phyloP scores from a whole-genome alignment of 2,113 vertebrate genomes.

The Vimba vimba region DNA sequence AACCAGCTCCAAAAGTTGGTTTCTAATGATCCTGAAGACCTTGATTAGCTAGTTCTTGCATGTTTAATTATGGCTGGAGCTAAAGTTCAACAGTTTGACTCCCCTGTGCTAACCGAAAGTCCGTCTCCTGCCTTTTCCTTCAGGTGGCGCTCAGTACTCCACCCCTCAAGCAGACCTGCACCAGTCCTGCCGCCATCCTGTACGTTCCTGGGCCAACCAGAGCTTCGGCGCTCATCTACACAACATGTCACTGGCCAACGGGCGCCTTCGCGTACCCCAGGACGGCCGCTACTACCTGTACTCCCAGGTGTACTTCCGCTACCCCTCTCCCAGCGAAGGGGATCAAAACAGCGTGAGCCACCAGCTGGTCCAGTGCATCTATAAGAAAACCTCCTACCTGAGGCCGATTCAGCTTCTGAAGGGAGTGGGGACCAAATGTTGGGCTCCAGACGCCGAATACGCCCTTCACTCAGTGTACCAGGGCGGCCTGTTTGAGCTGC shows the following conservation, averaged over 20 bases:
- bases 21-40: too few relatives aligned
- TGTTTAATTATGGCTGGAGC: too few relatives aligned
- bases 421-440: conserved; percentile 88
- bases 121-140: not conserved
- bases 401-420: conserved; percentile 86
- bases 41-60: too few relatives aligned
- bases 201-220: conserved; percentile 80
- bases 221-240: conserved; percentile 83
- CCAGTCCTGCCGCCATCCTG: conserved; percentile 85
- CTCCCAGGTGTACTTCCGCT: conserved; percentile 86
- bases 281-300: conserved; percentile 89
- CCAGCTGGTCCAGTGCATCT: conserved; percentile 86
- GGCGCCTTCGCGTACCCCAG: conserved; percentile 81
- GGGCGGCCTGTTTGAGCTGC: conserved; percentile 85
- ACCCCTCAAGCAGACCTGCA: conserved; percentile 72
- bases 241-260: conserved; percentile 84
- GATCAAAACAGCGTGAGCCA: conserved; percentile 74
- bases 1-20: too few relatives aligned
- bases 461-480: conserved; percentile 88
- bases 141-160: conserved; percentile 46
- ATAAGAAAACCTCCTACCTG: conserved; percentile 82
- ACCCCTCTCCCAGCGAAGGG: conserved; percentile 75
- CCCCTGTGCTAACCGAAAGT: not conserved
- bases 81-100: too few relatives aligned
- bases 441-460: conserved; percentile 83